A percentile compares a stretch with the other conserved stretches of the same genome.
phyloP scores from a whole-genome alignment of 1,140 invertebrate genomes.

The Drosophila pruinosa region DNA sequence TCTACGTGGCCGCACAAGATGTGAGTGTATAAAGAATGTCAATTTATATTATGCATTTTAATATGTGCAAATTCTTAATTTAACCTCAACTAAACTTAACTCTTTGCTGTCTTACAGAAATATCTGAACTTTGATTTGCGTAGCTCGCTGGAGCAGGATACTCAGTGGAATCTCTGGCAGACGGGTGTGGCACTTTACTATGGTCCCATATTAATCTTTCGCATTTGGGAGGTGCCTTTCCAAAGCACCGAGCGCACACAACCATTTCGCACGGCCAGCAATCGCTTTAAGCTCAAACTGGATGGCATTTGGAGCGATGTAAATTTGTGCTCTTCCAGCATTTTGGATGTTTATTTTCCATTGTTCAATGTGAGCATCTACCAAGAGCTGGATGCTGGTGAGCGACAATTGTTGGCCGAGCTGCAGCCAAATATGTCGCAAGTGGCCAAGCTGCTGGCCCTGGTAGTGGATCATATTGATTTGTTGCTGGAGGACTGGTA shows the following conservation, averaged over 20 bases:
- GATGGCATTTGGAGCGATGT: slow-evolving; percentile 94
- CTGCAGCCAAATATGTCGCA: slow-evolving; percentile 89
- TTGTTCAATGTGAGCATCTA: slow-evolving; percentile 66
- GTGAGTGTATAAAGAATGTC: too few species aligned
- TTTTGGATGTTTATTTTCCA: slow-evolving; percentile 95
- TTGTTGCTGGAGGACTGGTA: slow-evolving; percentile 99
- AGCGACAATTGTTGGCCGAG: slow-evolving; percentile 57
- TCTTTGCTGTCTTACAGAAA: slow-evolving; percentile 39
- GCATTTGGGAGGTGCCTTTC: slow-evolving; percentile 92
- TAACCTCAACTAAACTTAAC: neutral
- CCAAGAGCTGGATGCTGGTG: slow-evolving; percentile 54
- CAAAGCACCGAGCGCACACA: slow-evolving; percentile 84
- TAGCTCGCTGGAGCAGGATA: slow-evolving; percentile 68
- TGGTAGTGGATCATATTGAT: slow-evolving; percentile 98
- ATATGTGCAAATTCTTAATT: neutral
- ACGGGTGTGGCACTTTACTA: slow-evolving; percentile 95
- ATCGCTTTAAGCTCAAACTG: slow-evolving; percentile 89
- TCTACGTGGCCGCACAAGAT: slow-evolving; percentile 58
- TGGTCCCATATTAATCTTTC: slow-evolving; percentile 90
- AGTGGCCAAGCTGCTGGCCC: slow-evolving; percentile 92
- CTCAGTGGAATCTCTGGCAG: slow-evolving; percentile 97
- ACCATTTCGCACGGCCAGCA: slow-evolving; percentile 81
- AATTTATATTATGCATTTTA: neutral
- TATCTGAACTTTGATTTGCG: slow-evolving; percentile 73
- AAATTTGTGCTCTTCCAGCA: slow-evolving; percentile 91